A percentile compares a stretch with the other conserved stretches of the same genome.
Conservation (phyloP, 2,888 invertebrate species). For the Synanthedon andrenaeformis region DNA sequence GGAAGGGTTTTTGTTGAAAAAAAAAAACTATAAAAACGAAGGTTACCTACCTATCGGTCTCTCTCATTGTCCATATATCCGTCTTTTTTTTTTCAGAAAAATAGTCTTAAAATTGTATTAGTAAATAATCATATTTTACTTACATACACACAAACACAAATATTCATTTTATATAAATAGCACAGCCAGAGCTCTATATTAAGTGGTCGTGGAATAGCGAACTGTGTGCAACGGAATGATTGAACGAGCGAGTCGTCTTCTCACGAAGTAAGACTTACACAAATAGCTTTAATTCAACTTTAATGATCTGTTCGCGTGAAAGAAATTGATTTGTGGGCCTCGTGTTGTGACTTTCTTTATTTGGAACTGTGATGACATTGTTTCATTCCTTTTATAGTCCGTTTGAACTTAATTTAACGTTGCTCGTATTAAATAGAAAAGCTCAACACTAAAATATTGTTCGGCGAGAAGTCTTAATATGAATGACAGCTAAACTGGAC, state of each 20-base stretch:
- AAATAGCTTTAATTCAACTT: constrained; percentile 60
- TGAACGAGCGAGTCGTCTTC: constrained; percentile 38
- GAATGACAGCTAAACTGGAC: too few relatives aligned
- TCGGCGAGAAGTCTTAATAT: too few relatives aligned
- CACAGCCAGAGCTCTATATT: too few relatives aligned
- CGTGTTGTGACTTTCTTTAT: constrained; percentile 42
- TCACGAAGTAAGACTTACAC: constrained; percentile 49
- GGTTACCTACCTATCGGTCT: too few relatives aligned
- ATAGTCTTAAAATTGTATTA: too few relatives aligned
- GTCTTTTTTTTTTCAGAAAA: too few relatives aligned
- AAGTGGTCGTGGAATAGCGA: not conserved
- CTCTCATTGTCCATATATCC: too few relatives aligned
- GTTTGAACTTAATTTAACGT: not conserved
- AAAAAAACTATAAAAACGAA: too few relatives aligned
- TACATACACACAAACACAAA: too few relatives aligned
- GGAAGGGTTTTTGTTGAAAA: too few relatives aligned
- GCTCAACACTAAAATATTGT: not conserved
- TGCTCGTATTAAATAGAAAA: not conserved
- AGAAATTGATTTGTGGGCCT: constrained; percentile 60
- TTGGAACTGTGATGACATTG: constrained; percentile 11
- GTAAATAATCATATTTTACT: too few relatives aligned
- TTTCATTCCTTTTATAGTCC: not conserved
- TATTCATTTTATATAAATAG: too few relatives aligned
- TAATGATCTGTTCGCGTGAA: constrained; percentile 66
- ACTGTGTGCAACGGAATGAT: constrained; percentile 20